Base-by-base conservation (phyloP, 2,797 vertebrate species). In the Hydrolagus colliei region DNA sequence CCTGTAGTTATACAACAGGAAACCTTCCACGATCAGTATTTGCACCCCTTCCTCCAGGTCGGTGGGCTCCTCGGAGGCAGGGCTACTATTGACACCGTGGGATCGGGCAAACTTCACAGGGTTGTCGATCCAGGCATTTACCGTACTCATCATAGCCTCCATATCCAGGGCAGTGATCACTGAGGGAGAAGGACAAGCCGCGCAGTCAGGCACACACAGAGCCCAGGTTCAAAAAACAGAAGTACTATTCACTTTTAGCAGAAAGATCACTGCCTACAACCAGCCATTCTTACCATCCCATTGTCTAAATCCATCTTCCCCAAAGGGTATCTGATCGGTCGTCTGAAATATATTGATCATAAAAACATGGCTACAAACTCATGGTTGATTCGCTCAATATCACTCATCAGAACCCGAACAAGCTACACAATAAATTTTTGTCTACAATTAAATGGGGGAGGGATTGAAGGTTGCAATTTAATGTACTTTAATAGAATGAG, bases 221-320 rank as follows among this genome's bases (percentile, higher is more conserved):
- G 41, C 86, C 88, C 88, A 89, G 87, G 41, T 85, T 80, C 82
- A 80, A 0, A 0, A 86, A 11, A 16, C 84, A 63, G 5, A 0
- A 71, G 87, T 72, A 85, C 68, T 27, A 27, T 13, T 86, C 73
- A 73, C 61, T 85, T 63, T 27, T 85, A 74, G 59, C 72, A 52
- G 41, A 52, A 35, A 68, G 59, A 77, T 77, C 85, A 92, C 93
- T 93, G 94, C 93, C 93, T 95, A 95, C 86, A 89, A 92, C 88
- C 87, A 93, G 90, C 93, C 91, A 94, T 91, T 95, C 97, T 99
- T 98, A 99, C 98, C 97, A 94, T 99, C 97, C 96, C 97, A 99
- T 91, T 98, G 97, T 91, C 96, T 99, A 97, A 98, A 99, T 95
- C 98, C 97, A 92, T 98, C 98, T 89, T 97, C 96, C 93, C 97